Evolutionary conservation across 2,888 invertebrate genomes (phyloP), one percentile per base, ranked within the genome.

Genomic region (Orthonevra nobilis): DNA sequence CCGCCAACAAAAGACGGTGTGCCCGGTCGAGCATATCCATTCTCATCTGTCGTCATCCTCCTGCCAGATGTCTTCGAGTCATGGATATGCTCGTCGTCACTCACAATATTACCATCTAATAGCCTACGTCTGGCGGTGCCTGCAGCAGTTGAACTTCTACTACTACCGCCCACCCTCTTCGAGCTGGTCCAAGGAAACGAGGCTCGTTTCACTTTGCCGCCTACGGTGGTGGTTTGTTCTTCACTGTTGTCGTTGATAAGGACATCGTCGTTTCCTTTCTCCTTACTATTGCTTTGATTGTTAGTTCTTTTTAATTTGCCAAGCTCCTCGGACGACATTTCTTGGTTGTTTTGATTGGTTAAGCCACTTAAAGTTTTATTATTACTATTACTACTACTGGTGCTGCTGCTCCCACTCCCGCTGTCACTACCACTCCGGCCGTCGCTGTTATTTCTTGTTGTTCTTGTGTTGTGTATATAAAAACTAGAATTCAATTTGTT

Each of bases 321-420:
- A n/a, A n/a, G n/a, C n/a, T 64, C 40, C 72, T 6, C 52, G 14
- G 63, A 40, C 34, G 46, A 58, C 17, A 38, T 10, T 66, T 32
- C 50, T 60, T 69, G 61, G 42, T 66, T 42, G 46, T 63, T 66
- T 68, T 72, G 42, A 82, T 79, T 81, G 75, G 81, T 81, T 85
- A 85, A 83, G 85, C 84, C 85, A 85, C 85, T 85, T 84, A 82
- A 82, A 82, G 83, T 84, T 84, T 84, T 83, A 83, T 83, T 85
- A 83, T 82, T 81, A 82, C 81, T 83, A 82, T 82, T 82, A 81
- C 63, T 74, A 42, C 26, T 44, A 60, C 44, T 64, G 40, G 40
- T 26, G 1, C 40, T 38, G 28, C 10, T 7, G n/a, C 26, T 12
- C 12, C 32, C n/a, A 14, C 23, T 52, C 12, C 10, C 52, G 7